Evolutionary conservation across 1,140 invertebrate genomes (phyloP).

Genomic region (Drosophila asahinai): DNA sequence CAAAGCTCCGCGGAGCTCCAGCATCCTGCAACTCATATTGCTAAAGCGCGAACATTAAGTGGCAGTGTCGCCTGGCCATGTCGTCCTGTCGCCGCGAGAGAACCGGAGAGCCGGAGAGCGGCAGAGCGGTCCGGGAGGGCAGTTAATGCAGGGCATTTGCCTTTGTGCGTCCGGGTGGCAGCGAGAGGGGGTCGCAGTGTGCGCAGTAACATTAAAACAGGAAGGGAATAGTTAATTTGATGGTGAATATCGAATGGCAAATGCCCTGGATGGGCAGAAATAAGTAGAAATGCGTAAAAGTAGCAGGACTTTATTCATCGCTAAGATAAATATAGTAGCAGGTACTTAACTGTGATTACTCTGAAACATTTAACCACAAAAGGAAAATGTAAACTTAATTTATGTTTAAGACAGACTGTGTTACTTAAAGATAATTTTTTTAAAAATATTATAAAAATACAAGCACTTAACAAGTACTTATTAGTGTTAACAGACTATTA

Average conservation of each 20-base stretch:
- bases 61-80: constrained; percentile 59
- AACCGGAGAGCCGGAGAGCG: not conserved
- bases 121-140: constrained; percentile 2
- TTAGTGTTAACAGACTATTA: no score
- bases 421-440: not conserved
- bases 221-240: constrained; percentile 23
- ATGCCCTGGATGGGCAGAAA: constrained; percentile 9
- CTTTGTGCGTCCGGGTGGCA: constrained; percentile 9
- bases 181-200: not conserved
- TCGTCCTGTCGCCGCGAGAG: constrained; percentile 38
- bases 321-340: not conserved
- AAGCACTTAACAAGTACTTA: no score
- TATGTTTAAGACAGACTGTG: no score
- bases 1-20: not conserved
- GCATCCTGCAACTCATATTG: constrained; percentile 56
- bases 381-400: no score
- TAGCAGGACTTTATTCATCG: not conserved
- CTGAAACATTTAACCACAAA: no score
- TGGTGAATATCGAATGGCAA: constrained; percentile 19
- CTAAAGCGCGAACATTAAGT: constrained; percentile 77
- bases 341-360: not conserved
- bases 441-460: no score
- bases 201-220: constrained; percentile 40
- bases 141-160: constrained; percentile 37
- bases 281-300: not conserved